Evolutionary conservation across 2,113 vertebrate genomes (phyloP), one percentile per base, ranked within the genome.

Genomic region (Ranitomeya variabilis): DNA sequence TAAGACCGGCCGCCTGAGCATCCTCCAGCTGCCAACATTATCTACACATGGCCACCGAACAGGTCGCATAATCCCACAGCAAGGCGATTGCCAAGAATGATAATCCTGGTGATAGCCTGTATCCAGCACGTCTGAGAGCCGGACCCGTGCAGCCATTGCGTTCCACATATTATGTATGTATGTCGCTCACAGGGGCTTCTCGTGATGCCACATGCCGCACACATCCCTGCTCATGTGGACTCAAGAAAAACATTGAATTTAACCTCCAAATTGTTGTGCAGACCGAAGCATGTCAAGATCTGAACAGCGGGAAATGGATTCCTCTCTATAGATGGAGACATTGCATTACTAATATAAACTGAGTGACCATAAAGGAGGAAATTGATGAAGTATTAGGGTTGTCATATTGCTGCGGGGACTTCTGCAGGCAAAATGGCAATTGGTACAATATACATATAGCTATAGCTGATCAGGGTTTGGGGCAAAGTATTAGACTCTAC

Each of bases 331-430:
- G 87, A 83, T 88, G 90, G 90, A 90, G 55, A 60, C 54, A 79
- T 79, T 80, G 45, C 37, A 85, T 87, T 69, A 87, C 86, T 93
- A 91, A 91, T 92, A 90, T 92, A 89, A 92, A 89, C 84, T 91
- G 85, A 89, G n/a, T 81, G 85, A 89, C 45, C 69, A 74, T 57
- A 76, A 57, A 89, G 76, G 77, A 85, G 84, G 84, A 91, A 91
- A 90, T 90, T 90, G 91, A 93, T 92, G 90, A 57, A 23, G 83
- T 77, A 87, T 92, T 88, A 90, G 62, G 88, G 77, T 90, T 92
- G 88, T 94, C 89, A 87, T 92, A 60, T 87, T 91, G 83, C 91
- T 91, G 86, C 52, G 71, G 91, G 92, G 91, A 92, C 86, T 89
- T 91, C 89, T 91, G 83, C 84, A 89, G 87, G 91, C 90, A 90